These are phyloP conservation scores for Microctenopoma stevenorrisi DNA, from an alignment of 2,797 vertebrate genomes.

Conservation along the genomic window DNA sequence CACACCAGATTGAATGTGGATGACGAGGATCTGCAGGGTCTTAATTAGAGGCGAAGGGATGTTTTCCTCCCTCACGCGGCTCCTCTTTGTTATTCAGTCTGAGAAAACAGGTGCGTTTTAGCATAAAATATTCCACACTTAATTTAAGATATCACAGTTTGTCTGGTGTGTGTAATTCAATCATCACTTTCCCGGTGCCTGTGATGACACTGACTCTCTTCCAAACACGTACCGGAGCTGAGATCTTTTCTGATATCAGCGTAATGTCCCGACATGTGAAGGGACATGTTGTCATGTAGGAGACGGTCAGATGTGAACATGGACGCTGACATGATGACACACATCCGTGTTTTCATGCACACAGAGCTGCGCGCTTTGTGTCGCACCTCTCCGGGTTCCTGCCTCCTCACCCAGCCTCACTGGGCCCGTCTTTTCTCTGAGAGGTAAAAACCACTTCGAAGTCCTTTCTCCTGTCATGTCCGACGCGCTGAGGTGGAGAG, in stretches of 20 bases:
- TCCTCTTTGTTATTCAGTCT: constrained; percentile 10
- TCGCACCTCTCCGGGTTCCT: not conserved
- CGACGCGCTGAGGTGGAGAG: constrained; percentile 9
- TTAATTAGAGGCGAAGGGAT: constrained; percentile 26
- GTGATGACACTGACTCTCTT: not conserved
- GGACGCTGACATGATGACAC: not conserved
- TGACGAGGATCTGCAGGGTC: constrained; percentile 10
- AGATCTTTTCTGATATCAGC: constrained; percentile 11
- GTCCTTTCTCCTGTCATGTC: constrained; percentile 44
- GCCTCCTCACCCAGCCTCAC: not conserved
- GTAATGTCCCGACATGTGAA: constrained; percentile 10
- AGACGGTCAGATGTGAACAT: no score
- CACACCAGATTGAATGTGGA: constrained; percentile 1
- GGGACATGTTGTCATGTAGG: no score
- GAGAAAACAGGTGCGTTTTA: constrained; percentile 25
- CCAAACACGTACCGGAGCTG: no score
- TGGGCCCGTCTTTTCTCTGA: constrained; percentile 2
- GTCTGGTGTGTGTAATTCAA: not conserved
- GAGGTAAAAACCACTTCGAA: constrained; percentile 51
- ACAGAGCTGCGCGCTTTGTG: not conserved
- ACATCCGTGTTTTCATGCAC: not conserved
- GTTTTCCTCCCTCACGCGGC: not conserved
- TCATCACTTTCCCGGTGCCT: not conserved
- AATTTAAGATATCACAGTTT: constrained; percentile 31
- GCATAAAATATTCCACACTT: constrained; percentile 32